These are phyloP conservation scores for Saccopteryx leptura DNA, from an alignment of 2,113 vertebrate genomes.

Conservation along the genomic window DNA sequence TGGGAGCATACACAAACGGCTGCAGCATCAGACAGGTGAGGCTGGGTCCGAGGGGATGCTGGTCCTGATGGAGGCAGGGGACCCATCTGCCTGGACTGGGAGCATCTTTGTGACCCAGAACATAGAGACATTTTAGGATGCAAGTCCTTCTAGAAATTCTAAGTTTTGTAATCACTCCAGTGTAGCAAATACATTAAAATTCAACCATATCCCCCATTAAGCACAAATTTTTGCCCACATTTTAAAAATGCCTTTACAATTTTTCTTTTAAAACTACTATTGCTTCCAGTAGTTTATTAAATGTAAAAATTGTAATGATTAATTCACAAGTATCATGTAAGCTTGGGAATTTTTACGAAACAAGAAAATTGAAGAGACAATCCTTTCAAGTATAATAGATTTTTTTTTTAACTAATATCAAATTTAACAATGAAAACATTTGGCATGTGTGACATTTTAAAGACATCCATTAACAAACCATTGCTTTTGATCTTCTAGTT, in stretches of 20 bases:
- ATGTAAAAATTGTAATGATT: constrained; percentile 3
- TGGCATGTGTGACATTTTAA: neutral
- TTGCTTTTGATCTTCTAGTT: neutral
- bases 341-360: neutral
- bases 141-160: neutral
- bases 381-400: neutral
- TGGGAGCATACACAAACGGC: neutral
- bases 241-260: neutral
- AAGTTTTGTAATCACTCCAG: neutral
- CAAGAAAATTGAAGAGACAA: neutral
- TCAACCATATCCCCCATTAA: neutral
- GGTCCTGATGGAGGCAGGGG: neutral
- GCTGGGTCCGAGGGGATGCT: too few species aligned
- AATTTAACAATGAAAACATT: constrained; percentile 32
- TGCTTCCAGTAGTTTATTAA: neutral
- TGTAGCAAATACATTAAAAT: neutral
- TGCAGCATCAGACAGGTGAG: neutral
- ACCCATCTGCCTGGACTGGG: neutral
- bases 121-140: neutral
- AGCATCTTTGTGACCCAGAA: neutral
- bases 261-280: constrained; percentile 18
- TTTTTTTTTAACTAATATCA: neutral
- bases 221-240: neutral
- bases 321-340: neutral
- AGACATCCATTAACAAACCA: neutral